A percentile compares a stretch with the other conserved stretches of the same genome.
Conservation (phyloP, 2,797 vertebrate genomes). For the Alfaro cultratus region DNA sequence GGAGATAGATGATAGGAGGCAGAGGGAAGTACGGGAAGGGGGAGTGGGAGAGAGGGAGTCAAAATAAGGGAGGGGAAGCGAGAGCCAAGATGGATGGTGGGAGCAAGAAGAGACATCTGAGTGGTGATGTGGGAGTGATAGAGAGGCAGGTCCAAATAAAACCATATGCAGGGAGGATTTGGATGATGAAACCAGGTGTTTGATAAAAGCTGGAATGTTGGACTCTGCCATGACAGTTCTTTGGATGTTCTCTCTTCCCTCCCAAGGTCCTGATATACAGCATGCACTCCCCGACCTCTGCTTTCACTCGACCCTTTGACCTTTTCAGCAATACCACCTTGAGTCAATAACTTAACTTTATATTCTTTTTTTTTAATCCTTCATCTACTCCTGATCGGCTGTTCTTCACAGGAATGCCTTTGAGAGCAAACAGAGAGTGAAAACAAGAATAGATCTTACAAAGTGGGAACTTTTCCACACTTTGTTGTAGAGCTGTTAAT, state of each 20-base stretch:
- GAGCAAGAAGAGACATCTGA: constrained; percentile 55
- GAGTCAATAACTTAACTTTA: constrained; percentile 64
- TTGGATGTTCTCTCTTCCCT: constrained; percentile 35
- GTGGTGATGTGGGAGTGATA: constrained; percentile 55
- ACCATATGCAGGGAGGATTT: constrained; percentile 63
- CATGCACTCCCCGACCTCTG: constrained; percentile 40
- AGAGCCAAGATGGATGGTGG: constrained; percentile 68
- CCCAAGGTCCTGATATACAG: constrained; percentile 19
- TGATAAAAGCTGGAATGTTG: constrained; percentile 77
- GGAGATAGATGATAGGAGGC: constrained; percentile 70
- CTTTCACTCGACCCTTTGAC: constrained; percentile 59
- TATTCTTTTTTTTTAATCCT: constrained; percentile 28
- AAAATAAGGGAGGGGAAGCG: constrained; percentile 71
- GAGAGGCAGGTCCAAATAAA: constrained; percentile 67
- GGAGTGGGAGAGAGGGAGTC: constrained; percentile 28
- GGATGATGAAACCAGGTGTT: constrained; percentile 83
- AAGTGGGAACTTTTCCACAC: background rate
- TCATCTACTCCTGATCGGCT: constrained; percentile 30
- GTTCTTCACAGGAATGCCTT: constrained; percentile 39
- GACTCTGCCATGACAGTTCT: constrained; percentile 49
- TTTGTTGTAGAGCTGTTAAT: background rate
- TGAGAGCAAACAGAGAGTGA: constrained; percentile 16
- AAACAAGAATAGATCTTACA: constrained; percentile 11
- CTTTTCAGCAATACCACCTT: constrained; percentile 42
- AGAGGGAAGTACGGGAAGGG: constrained; percentile 19